Evolutionary conservation across 2,797 vertebrate species (phyloP), one percentile per base, ranked within the genome.

Genomic region (Microcaecilia unicolor): DNA sequence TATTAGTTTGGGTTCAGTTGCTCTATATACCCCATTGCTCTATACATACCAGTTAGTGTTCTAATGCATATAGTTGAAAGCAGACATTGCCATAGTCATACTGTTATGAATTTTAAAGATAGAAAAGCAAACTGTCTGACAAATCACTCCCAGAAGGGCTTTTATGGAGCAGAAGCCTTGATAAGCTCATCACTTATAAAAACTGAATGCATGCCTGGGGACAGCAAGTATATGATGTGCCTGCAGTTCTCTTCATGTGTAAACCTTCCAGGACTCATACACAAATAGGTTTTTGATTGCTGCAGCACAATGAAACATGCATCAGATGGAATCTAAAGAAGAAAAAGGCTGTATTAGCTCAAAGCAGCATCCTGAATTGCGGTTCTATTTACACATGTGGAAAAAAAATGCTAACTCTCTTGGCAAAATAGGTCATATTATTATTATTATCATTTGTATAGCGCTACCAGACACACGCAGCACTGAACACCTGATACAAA

Each of bases 161-260:
- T 61, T 72, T 53, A 67, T 62, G 58, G 50, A 66, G 34, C 41
- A 62, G n/a, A 40, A 48, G 25, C 42, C 40, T 55, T 62, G 69
- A 70, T 50, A 46, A 70, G 37, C 34, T 67, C 48, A 76, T 70
- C 50, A 48, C 30, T 71, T 54, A 44, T 6, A 55, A 64, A 74
- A 44, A 17, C 47, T 53, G 40, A 58, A 63, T 54, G 54, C 28
- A 49, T 50, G 55, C 59, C 62, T 62, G 40, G 51, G 45, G 48
- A 57, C 34, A n/a, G 26, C 18, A 67, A 51, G 54, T 14, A 18
- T 48, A 35, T 53, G 44, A 39, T 1, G 8, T 1, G 2, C 35
- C 39, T 47, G 14, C 3, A 3, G 41, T 60, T 48, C 28, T 64
- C 27, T 45, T 48, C 36, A 28, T 44, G 31, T 18, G 32, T 22